Base-by-base conservation (phyloP, 2,797 vertebrate genomes). In the Periophthalmus magnuspinnatus region DNA sequence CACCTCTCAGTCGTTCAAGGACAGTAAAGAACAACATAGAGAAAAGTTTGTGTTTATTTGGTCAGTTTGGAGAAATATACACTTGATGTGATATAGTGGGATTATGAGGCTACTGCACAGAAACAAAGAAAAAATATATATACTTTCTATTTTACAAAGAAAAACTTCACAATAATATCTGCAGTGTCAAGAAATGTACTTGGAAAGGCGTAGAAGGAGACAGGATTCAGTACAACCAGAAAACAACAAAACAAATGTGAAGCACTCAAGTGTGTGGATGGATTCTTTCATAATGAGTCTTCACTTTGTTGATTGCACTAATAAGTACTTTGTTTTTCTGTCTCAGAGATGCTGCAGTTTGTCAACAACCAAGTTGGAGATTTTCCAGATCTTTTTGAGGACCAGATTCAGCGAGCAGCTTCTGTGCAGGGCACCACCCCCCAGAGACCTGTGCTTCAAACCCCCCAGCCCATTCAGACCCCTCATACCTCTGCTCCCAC, bases 351-450 rank as follows among this genome's bases (percentile, higher is more conserved):
- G 97, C 93, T 99, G 74, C 96, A 98, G 91, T 98, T 98, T 16
- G 97, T 99, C 91, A 99, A 94, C 86, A 98, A 97, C 86, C 97
- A 98, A 85, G 95, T 94, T 57, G 97, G 96, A 5, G 97, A 99
- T 78, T 98, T 99, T 48, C 93, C 96, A 0, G 97, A 99, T 82
- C 76, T 99, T 72, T 99, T 99, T 77, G 94, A 97, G 1, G 97
- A 98, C 70, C 96, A 94, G 66, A 93, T 98, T 61, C 91, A 84
- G 54, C 19, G 81, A 1, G 75, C 75, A 0, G 74, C 77, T 13
- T 71, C 89, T 4, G 6, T 83, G 1, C 90, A 89, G 77, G 80
- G 24, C 0, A 0, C 75, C 59, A 54, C 16, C 68, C 3, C 69
- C 14, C 75, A 70, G 0, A 86, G 59, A 13, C 83, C 73, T 11